phyloP scores from a whole-genome alignment of 2,888 invertebrate species.

The Drosophila prostipennis region DNA sequence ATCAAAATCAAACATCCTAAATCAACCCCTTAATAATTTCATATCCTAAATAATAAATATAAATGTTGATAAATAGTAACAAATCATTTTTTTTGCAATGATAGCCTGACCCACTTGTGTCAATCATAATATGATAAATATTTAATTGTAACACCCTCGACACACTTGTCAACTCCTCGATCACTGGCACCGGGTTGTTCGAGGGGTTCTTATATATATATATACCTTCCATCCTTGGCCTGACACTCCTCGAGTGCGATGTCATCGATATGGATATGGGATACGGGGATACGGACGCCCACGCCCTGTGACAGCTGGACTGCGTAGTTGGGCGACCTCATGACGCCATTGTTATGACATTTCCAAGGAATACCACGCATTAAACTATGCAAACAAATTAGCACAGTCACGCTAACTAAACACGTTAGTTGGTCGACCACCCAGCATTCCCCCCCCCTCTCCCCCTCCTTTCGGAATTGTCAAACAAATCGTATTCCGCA shows the following conservation, averaged over 20 bases:
- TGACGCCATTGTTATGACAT: constrained; percentile 72
- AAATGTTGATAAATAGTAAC: background rate
- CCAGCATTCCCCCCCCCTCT: background rate
- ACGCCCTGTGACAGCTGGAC: constrained; percentile 25
- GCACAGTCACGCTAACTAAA: constrained; percentile 68
- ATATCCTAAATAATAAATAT: background rate
- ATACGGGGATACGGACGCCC: constrained; percentile 8
- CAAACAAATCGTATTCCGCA: constrained; percentile 11
- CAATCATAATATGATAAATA: constrained; percentile 12
- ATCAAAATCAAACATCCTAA: too few species aligned
- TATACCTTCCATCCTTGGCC: constrained; percentile 5
- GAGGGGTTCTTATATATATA: too few species aligned
- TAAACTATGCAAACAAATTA: constrained; percentile 61
- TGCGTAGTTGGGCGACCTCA: constrained; percentile 44
- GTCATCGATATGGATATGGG: constrained; percentile 13
- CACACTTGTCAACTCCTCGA: constrained; percentile 14
- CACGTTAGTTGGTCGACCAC: constrained; percentile 46
- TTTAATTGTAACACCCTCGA: constrained; percentile 18
- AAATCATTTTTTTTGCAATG: background rate
- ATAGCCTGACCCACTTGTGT: constrained; percentile 13
- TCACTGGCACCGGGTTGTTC: constrained; percentile 2
- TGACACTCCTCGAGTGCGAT: constrained; percentile 25
- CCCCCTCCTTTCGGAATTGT: background rate
- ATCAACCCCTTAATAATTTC: too few species aligned
- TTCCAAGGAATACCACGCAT: constrained; percentile 39